These are phyloP conservation scores for Caenorhabditis sp. DNA, from an alignment of 2,888 invertebrate genomes.

Conservation along the genomic window DNA sequence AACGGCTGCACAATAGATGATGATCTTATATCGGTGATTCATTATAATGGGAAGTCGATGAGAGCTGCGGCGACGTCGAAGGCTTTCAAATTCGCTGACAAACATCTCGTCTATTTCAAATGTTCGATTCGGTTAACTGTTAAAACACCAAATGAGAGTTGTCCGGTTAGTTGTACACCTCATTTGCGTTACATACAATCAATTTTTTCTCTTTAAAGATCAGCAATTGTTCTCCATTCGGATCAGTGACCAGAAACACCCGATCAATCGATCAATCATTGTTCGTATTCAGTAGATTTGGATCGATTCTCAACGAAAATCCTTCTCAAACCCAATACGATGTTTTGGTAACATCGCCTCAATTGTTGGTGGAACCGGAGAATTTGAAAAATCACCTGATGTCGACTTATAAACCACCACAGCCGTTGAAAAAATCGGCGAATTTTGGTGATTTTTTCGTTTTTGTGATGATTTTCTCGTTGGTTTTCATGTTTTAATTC, in stretches of 20 bases:
- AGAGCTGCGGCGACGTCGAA: constrained; percentile 35
- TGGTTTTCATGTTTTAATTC: too few relatives aligned
- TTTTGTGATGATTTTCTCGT: too few relatives aligned
- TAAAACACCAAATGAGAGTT: constrained; percentile 20
- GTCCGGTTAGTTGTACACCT: constrained; percentile 37
- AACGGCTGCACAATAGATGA: constrained; percentile 33
- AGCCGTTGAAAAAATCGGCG: not conserved
- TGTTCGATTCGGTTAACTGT: constrained; percentile 31
- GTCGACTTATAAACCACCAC: constrained; percentile 15
- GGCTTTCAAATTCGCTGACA: constrained; percentile 39
- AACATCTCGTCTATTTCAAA: constrained; percentile 36
- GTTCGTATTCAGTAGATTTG: constrained; percentile 3
- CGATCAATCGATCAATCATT: constrained; percentile 13
- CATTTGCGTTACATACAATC: too few relatives aligned
- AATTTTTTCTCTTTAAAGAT: constrained; percentile 9
- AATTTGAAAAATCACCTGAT: constrained; percentile 23
- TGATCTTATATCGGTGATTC: constrained; percentile 32
- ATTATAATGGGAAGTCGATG: constrained; percentile 26
- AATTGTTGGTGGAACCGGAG: constrained; percentile 28
- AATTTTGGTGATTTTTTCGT: too few relatives aligned
- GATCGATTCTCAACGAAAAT: not conserved
- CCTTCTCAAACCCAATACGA: not conserved
- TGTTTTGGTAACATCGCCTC: constrained; percentile 22
- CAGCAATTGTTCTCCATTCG: constrained; percentile 21
- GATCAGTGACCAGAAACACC: constrained; percentile 15